phyloP scores from a whole-genome alignment of 2,888 invertebrate species.

The Cantharis flavilabris region DNA sequence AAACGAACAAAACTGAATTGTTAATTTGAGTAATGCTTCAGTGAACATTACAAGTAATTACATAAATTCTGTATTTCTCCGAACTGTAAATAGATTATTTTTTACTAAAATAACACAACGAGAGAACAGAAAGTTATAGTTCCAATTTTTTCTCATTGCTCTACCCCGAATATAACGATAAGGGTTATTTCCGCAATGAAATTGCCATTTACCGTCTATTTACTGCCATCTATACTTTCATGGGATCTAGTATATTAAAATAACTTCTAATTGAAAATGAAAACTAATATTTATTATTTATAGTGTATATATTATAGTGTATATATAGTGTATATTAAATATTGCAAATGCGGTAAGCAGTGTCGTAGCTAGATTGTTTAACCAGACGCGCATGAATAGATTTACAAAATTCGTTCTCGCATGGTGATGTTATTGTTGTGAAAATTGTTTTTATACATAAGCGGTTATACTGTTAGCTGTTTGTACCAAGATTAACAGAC shows the following conservation, averaged over 20 bases:
- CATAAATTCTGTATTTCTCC: neutral
- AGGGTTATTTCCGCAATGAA: neutral
- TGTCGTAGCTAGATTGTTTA: no score
- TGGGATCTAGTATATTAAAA: neutral
- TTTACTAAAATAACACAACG: neutral
- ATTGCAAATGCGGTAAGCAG: no score
- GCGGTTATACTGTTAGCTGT: no score
- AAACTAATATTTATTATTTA: no score
- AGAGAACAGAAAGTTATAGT: neutral
- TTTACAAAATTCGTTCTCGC: no score
- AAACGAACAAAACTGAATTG: neutral
- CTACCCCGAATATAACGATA: neutral
- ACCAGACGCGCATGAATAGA: no score
- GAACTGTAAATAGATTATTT: neutral
- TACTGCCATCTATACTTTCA: neutral
- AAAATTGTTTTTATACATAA: no score
- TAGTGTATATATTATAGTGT: no score
- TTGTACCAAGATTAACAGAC: no score
- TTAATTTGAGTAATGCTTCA: neutral
- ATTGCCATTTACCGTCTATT: neutral
- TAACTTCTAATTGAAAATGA: neutral
- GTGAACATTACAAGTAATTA: neutral
- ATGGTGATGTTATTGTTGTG: no score
- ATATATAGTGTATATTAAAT: no score
- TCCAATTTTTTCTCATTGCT: neutral